Base-by-base conservation (phyloP, 1,140 invertebrate species). In the Diorhabda carinulata region DNA sequence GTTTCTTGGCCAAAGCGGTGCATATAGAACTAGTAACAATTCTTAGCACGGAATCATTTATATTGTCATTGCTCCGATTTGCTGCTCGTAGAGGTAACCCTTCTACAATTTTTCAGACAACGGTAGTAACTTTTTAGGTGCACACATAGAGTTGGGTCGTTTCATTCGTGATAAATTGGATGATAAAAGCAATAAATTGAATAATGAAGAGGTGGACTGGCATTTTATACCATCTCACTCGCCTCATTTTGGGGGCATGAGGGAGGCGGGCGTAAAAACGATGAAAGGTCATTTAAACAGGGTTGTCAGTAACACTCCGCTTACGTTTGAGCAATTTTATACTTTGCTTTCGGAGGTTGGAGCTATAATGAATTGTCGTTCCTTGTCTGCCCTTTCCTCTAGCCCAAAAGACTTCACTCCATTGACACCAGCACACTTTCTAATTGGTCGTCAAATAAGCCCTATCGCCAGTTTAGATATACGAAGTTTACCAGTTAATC, bases 21-120 rank as follows among this genome's bases (percentile, higher is more conserved):
- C 78, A 82, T 69, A 64, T 83, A 47, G 81, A 83, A 67, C 64
- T 77, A 5, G 74, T 80, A 6, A 66, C 61, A 70, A 59, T 64
- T 73, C 6, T 74, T 82, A n/a, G n/a, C n/a, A n/a, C n/a, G n/a
- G n/a, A n/a, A n/a, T n/a, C n/a, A n/a, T n/a, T n/a, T n/a, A n/a
- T n/a, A n/a, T n/a, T n/a, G n/a, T n/a, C n/a, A n/a, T n/a, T n/a
- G 10, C 42, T 61, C 6, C 60, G 78, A 40, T 82, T 82, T 65
- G 70, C 75, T 8, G n/a, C 72, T 43, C 60, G 76, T 9, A 64
- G 80, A 67, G 77, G 80, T 44, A 64, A 62, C 41, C 71, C 77
- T 6, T 10, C 57, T 8, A 25, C 70, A 9, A 66, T 82, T 4
- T 77, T 61, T 78, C 67, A 25, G 71, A 72, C 65, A 72, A 72